Base-by-base conservation (phyloP, 2,888 invertebrate genomes). In the Pterostichus niger region DNA sequence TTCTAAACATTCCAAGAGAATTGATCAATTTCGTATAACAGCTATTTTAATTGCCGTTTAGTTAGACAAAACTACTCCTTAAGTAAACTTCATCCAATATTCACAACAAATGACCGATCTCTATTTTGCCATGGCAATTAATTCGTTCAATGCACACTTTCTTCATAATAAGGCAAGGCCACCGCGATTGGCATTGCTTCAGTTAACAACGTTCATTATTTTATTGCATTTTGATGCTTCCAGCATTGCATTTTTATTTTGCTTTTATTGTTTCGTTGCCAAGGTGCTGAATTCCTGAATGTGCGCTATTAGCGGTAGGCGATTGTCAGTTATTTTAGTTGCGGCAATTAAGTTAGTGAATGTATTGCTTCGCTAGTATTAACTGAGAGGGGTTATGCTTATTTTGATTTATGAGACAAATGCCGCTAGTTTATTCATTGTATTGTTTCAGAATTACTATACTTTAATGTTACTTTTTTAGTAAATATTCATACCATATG, bases 251-350 rank as follows among this genome's bases (percentile, higher is more conserved):
- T 0, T 11, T 49, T 49, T 49, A 13, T 49, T 49, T 49, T 49
- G n/a, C 49, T 49, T 49, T n/a, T 1, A n/a, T 49, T 49, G 49
- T 49, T 49, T 49, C 49, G 49, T 49, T 49, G 49, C 49, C 49
- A 49, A 49, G 49, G 49, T 49, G 49, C n/a, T 40, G 49, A 49
- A 49, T 49, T 49, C 10, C n/a, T 6, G 49, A 13, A 49, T 49
- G n/a, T 49, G 5, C 10, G n/a, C 6, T 7, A 40, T 40, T 40
- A 2, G 40, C 40, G 40, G 40, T 40, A 40, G 40, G 40, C 40
- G 40, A 40, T 40, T 40, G 40, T 40, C 40, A 40, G 40, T 40
- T 40, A 6, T 40, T n/a, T 40, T 6, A 40, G 44, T 44, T 49
- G 10, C 10, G 49, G 49, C 49, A 49, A 49, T 49, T 49, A 49